phyloP scores from a whole-genome alignment of 2,888 invertebrate species.

The Protophormia terraenovae region DNA sequence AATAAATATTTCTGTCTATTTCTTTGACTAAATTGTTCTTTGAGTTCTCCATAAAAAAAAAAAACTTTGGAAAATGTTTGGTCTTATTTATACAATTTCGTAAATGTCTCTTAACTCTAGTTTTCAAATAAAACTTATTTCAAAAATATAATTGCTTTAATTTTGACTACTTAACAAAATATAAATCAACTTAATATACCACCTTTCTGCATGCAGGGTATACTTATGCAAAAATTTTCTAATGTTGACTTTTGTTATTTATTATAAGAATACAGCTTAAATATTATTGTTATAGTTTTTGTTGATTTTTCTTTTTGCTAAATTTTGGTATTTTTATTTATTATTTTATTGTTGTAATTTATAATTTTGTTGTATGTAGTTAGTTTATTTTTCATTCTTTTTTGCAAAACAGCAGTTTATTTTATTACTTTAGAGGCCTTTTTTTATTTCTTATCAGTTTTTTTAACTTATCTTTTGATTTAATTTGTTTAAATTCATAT shows the following conservation, averaged over 20 bases:
- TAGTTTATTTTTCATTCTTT: not conserved
- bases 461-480: not conserved
- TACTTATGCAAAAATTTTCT: not conserved
- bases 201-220: not conserved
- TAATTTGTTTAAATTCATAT: not conserved
- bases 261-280: not conserved
- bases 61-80: too few relatives aligned
- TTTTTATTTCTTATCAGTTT: slow-evolving; percentile 7
- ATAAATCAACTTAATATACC: not conserved
- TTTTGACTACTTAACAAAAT: not conserved
- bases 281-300: not conserved
- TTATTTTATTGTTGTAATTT: slow-evolving; percentile 3
- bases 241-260: not conserved
- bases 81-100: too few relatives aligned
- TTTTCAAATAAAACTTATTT: too few relatives aligned
- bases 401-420: not conserved
- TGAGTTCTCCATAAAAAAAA: too few relatives aligned
- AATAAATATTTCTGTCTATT: too few relatives aligned
- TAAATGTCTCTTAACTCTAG: too few relatives aligned
- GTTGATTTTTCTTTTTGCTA: not conserved
- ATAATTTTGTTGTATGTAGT: not conserved
- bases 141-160: too few relatives aligned
- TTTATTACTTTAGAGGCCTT: not conserved
- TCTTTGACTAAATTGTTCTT: too few relatives aligned
- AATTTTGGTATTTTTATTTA: not conserved